Evolutionary conservation across 2,888 invertebrate genomes (phyloP).

Genomic region (Harpagoxenus sublaevis): DNA sequence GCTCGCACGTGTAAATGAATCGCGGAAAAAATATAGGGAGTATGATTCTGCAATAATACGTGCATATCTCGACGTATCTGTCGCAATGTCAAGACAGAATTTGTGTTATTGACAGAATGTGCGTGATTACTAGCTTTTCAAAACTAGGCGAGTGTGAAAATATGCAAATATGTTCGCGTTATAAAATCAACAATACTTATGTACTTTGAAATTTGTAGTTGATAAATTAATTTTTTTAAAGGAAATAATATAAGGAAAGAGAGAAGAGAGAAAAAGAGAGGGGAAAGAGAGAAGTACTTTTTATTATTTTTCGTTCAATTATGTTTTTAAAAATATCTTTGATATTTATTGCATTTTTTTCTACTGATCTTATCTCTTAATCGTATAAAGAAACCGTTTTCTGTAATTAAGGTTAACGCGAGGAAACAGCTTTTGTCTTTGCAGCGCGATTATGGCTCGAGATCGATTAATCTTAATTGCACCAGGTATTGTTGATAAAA

Average conservation of each 20-base stretch:
- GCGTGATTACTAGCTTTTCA: constrained; percentile 15
- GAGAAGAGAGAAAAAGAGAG: neutral
- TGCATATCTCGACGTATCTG: neutral
- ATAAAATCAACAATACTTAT: neutral
- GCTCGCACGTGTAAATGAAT: constrained; percentile 9
- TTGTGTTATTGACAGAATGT: constrained; percentile 30
- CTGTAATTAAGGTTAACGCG: neutral
- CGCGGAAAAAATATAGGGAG: neutral
- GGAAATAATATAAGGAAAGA: neutral
- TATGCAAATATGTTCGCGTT: neutral
- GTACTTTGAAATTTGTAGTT: neutral
- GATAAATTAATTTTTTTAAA: neutral
- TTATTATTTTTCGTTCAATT: neutral
- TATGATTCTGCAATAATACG: neutral
- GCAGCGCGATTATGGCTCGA: neutral
- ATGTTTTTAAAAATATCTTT: neutral
- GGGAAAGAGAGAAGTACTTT: neutral
- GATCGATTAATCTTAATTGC: constrained; percentile 24
- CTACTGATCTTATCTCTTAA: neutral
- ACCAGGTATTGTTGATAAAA: constrained; percentile 1
- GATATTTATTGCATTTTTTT: neutral
- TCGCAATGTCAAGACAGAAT: neutral
- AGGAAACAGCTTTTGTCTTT: neutral
- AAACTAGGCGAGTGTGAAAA: neutral
- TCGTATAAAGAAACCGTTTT: neutral